Base-by-base conservation (phyloP, 2,113 vertebrate species). In the Lampris megalopsis region DNA sequence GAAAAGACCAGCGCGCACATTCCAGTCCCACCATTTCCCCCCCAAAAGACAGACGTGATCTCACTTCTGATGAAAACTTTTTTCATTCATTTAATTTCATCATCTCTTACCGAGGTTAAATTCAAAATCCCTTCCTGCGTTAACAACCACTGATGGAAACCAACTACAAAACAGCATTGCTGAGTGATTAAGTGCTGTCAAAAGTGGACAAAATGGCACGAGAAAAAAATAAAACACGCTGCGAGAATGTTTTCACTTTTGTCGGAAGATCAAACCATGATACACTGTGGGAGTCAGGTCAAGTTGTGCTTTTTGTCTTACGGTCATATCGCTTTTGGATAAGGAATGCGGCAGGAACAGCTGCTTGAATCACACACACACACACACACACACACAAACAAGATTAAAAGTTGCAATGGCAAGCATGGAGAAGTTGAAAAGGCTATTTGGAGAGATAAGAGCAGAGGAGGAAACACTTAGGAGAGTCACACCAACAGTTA, bases 391-490 rank as follows among this genome's bases (percentile, higher is more conserved):
- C 58, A 11, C 5, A 24, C 63, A 68, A 54, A 56, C 57, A 73
- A 59, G 68, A 68, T 50, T 53, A 71, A 71, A 66, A 68, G 65
- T 47, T 7, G 47, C 4, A 69, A 50, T 72, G 76, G 61, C 68
- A 68, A 76, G 86, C 82, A 38, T 48, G 54, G 47, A 79, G 64
- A 73, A 65, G 79, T 53, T 82, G 61, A 87, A 83, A 85, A 66
- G 58, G 62, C 78, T 71, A 84, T 73, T 79, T 62, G 61, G 73
- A 69, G 43, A 81, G 82, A 85, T 79, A 84, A 85, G 85, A 57
- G 65, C 62, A 65, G 49, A 59, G 52, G 64, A 87, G 79, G 77
- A 88, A 89, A 73, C 77, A 86, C 74, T 89, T 81, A 81, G 72
- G 67, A 88, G 83, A 82, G 52, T 63, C 58, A 73, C 63, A 72